Evolutionary conservation across 2,797 vertebrate species (phyloP).

Genomic region (Catamblyrhynchus diadema): DNA sequence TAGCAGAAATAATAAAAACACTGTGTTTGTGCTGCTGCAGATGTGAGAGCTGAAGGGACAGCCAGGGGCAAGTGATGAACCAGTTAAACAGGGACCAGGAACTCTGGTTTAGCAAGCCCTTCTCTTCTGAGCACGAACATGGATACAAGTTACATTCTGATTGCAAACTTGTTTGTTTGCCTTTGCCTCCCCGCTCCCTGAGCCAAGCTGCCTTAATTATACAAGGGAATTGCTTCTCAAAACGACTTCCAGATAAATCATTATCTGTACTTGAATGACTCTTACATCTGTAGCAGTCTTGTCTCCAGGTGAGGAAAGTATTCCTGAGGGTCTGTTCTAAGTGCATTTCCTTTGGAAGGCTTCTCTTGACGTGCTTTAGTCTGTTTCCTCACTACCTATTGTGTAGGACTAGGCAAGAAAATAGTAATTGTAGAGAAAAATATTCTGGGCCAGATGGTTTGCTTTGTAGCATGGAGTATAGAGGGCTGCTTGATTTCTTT

Average conservation of each 20-base stretch:
- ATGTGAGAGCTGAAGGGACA: neutral
- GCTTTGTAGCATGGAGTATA: neutral
- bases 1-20: constrained; percentile 14
- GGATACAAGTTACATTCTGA: neutral
- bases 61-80: constrained; percentile 34
- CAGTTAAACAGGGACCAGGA: constrained; percentile 33
- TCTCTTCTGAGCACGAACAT: neutral
- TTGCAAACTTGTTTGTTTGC: constrained; percentile 1
- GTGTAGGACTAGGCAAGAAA: neutral
- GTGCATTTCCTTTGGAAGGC: neutral
- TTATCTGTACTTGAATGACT: neutral
- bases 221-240: neutral
- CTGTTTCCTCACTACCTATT: neutral
- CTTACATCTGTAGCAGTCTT: neutral
- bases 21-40: neutral
- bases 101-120: constrained; percentile 27
- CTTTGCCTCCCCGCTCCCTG: neutral
- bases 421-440: neutral
- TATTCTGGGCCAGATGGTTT: neutral
- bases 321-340: neutral
- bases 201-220: neutral
- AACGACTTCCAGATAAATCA: constrained; percentile 6
- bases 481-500: neutral
- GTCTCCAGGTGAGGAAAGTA: neutral
- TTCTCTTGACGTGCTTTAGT: neutral